These are phyloP conservation scores for Scelioninae gen. 1 DNA, from an alignment of 2,888 invertebrate species.

Conservation along the genomic window DNA sequence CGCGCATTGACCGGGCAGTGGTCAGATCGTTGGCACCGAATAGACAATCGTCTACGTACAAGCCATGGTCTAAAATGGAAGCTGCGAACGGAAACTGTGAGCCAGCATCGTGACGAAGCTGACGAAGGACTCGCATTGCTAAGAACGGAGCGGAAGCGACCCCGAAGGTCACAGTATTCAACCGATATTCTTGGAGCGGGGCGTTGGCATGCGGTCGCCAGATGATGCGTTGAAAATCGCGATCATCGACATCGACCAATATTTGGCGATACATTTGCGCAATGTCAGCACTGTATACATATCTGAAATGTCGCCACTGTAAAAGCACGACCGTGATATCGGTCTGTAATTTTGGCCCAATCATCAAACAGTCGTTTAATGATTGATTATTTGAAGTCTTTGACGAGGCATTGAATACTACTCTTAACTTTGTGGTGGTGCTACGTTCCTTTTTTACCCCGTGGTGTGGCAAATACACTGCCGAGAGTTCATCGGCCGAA, in stretches of 20 bases:
- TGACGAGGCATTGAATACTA: too few relatives aligned
- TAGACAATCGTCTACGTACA: too few relatives aligned
- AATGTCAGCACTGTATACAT: not conserved
- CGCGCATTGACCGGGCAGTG: too few relatives aligned
- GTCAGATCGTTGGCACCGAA: too few relatives aligned
- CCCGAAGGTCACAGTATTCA: not conserved
- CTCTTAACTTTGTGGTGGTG: slow-evolving; percentile 7
- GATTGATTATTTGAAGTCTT: not conserved
- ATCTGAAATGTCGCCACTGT: not conserved
- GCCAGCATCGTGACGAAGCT: too few relatives aligned
- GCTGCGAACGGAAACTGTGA: too few relatives aligned
- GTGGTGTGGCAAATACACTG: not conserved
- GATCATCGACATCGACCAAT: not conserved
- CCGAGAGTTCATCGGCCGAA: too few relatives aligned
- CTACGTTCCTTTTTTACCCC: not conserved
- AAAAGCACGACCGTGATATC: not conserved
- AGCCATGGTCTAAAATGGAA: too few relatives aligned
- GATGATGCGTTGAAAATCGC: not conserved
- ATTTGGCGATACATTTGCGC: too few relatives aligned
- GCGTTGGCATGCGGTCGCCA: not conserved
- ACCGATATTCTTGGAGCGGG: not conserved
- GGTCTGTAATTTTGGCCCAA: not conserved
- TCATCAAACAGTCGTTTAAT: not conserved
- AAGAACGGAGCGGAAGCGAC: too few relatives aligned
- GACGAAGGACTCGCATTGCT: too few relatives aligned